Base-by-base conservation (phyloP, 2,113 vertebrate genomes). In the Meriones unguiculatus region DNA sequence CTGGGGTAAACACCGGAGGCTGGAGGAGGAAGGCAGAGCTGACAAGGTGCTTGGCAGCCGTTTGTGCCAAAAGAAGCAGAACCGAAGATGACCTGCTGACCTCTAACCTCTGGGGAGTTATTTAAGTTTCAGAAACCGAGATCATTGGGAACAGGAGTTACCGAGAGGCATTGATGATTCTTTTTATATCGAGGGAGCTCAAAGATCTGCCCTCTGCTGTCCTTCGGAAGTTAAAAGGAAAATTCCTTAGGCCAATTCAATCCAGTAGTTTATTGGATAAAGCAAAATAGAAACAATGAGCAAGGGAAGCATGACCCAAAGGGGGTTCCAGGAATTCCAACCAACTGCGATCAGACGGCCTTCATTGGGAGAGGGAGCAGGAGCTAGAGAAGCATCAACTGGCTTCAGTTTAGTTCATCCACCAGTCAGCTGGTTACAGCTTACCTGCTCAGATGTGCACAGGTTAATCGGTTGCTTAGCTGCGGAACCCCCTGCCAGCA, bases 101-200 rank as follows among this genome's bases (percentile, higher is more conserved):
- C 9, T 75, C 62, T 15, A 20, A 38, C 54, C 7, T 76, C 69
- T 6, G 25, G 18, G 73, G 22, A 59, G 50, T 72, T 89, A n/a
- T 20, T 78, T 89, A 52, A 65, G 81, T 59, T 78, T 96, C 24
- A 78, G 64, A n/a, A 93, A 87, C 72, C 17, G 57, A 96, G 12
- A 73, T 65, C 69, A 92, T 92, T 32, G 73, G 86, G 59, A 25
- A 14, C 46, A 69, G 41, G 57, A 73, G 69, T 87, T 95, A 18
- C 41, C 77, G 20, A 86, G 35, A 92, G 17, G 52, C 28, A 90
- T 2, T 46, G 72, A 77, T 64, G 54, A 86, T 10, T 87, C 46
- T 20, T 95, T 90, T 69, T 90, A 5, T 70, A 50, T n/a, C 18
- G 15, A 10, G 12, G 57, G 89, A 87, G 20, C 67, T 95, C 30